These are phyloP conservation scores for Actias luna DNA, from an alignment of 2,888 invertebrate species.

Conservation along the genomic window DNA sequence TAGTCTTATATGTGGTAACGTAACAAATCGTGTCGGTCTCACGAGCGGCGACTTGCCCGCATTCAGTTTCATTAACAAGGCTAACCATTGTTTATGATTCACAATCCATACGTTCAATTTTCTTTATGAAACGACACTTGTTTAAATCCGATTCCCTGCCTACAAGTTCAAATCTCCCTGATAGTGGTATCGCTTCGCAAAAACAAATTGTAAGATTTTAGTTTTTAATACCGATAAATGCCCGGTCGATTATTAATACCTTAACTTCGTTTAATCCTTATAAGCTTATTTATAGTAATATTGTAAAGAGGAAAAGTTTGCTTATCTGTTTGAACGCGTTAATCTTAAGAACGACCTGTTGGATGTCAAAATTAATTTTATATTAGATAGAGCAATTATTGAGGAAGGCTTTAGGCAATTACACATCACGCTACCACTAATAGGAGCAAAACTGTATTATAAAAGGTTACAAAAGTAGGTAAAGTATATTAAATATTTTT, in stretches of 20 bases:
- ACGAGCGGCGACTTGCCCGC: conserved; percentile 51
- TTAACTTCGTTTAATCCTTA: too few species aligned
- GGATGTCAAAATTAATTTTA: too few species aligned
- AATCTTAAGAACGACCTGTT: too few species aligned
- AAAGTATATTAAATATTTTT: too few species aligned
- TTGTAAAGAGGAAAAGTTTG: too few species aligned
- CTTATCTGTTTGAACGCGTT: too few species aligned
- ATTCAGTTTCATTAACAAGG: conserved; percentile 74
- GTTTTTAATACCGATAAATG: background rate
- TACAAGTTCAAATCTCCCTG: conserved; percentile 1
- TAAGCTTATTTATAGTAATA: too few species aligned
- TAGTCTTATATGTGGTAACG: background rate
- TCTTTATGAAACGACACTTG: conserved; percentile 32
- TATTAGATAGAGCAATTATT: too few species aligned
- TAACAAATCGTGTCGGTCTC: conserved; percentile 42
- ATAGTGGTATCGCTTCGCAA: background rate
- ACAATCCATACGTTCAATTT: conserved; percentile 44
- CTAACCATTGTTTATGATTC: conserved; percentile 61
- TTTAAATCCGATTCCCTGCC: conserved; percentile 7
- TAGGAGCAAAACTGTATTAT: too few species aligned
- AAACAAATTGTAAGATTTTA: background rate
- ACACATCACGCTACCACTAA: too few species aligned
- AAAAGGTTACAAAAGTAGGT: too few species aligned
- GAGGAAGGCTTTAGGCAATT: too few species aligned
- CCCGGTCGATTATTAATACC: background rate